Base-by-base conservation (phyloP, 1,140 invertebrate species). In the Drosophila ironensis region DNA sequence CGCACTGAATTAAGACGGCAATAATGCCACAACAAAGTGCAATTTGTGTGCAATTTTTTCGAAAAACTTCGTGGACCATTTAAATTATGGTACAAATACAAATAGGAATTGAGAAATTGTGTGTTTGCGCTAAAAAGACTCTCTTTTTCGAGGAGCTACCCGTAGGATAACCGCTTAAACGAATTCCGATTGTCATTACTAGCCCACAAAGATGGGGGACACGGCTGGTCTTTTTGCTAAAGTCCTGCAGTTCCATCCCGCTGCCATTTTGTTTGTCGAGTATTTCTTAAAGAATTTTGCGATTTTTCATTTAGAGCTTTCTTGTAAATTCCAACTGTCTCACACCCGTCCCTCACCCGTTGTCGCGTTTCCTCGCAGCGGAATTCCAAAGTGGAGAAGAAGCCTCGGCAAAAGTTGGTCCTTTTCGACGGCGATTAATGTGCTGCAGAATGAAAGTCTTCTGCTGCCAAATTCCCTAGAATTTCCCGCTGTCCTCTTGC, bases 341-440 rank as follows among this genome's bases (percentile, higher is more conserved):
- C 22, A 19, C 12, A 14, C 41, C 17, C 5, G n/a, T 20, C 20
- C 17, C 14, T 7, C 35, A 19, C 30, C 33, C 25, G 27, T 42
- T 33, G 57, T 45, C 37, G 40, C 41, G 27, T 42, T 40, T 61
- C 48, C 61, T 12, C 35, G 42, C 56, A 68, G 50, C 59, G 20
- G 42, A 76, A 69, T 68, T 56, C 64, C 22, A 42, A 56, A 24
- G 45, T 8, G 24, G 27, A 33, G 22, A 19, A 45, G 44, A 30
- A 57, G 73, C 42, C 51, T 68, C 25, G 27, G 25, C 61, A 74
- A 84, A 82, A 84, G 64, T 84, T 84, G 66, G 80, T 84, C 80
- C 81, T 84, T 86, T 70, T 66, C 61, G 56, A 56, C 61, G 71
- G 57, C 77, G 74, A 84, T 84, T 84, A 86, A 86, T 84, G 74